Evolutionary conservation across 2,113 vertebrate genomes (phyloP).

Genomic region (Chinchilla lanigera): DNA sequence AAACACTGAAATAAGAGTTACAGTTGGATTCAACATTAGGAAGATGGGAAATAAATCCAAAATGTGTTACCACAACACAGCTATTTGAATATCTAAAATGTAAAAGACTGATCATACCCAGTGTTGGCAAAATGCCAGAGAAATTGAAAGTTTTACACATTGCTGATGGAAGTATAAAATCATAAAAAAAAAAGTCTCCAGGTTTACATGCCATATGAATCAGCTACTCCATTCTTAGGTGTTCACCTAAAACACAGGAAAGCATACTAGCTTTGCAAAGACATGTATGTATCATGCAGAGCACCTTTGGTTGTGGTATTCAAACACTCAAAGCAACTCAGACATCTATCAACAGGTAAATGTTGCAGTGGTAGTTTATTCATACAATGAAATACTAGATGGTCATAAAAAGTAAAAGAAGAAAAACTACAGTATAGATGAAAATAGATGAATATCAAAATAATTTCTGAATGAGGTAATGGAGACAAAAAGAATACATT

Average conservation of each 20-base stretch:
- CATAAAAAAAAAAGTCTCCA: neutral
- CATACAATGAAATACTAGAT: neutral
- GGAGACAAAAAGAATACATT: neutral
- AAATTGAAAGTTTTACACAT: neutral
- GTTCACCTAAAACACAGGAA: neutral
- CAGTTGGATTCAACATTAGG: neutral
- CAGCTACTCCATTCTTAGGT: neutral
- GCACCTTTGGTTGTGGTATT: neutral
- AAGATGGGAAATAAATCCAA: constrained; percentile 29
- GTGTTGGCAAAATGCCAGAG: neutral
- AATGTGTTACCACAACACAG: too few species aligned
- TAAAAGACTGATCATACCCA: neutral
- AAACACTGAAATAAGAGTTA: neutral
- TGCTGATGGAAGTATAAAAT: neutral
- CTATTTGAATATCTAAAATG: neutral
- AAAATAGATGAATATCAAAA: neutral
- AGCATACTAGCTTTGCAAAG: neutral
- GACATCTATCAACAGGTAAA: neutral
- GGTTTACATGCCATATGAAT: neutral
- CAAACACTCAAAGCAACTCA: neutral
- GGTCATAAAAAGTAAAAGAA: neutral
- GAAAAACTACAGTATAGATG: neutral
- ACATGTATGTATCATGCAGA: neutral
- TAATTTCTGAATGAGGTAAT: neutral
- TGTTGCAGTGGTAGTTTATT: neutral